phyloP scores from a whole-genome alignment of 1,140 invertebrate species.

The Cyphomyrmex costatus region DNA sequence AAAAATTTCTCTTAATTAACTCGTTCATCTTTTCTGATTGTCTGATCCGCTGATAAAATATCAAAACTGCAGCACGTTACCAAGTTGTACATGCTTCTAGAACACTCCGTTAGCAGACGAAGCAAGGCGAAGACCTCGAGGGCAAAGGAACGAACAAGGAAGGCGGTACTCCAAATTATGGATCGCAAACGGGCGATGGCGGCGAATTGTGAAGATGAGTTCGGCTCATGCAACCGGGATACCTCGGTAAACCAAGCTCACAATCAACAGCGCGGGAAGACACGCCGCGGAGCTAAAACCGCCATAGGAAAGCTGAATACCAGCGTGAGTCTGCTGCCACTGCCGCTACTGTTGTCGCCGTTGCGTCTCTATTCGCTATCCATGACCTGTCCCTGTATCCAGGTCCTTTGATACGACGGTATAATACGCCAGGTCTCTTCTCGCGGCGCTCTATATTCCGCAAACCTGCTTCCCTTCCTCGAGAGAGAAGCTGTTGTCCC shows the following conservation, averaged over 20 bases:
- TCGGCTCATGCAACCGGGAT: conserved; percentile 53
- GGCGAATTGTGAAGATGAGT: conserved; percentile 35
- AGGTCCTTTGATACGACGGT: conserved; percentile 68
- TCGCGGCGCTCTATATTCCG: conserved; percentile 24
- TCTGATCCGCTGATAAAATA: neutral
- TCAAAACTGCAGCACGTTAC: neutral
- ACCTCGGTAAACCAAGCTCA: conserved; percentile 72
- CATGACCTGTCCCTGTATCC: conserved; percentile 70
- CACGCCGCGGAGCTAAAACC: conserved; percentile 66
- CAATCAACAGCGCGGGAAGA: conserved; percentile 68
- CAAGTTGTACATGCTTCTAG: neutral
- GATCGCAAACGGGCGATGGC: conserved; percentile 57
- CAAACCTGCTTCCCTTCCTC: conserved; percentile 19
- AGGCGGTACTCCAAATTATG: conserved; percentile 64
- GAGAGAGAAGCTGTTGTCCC: conserved; percentile 7
- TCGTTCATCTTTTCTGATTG: neutral
- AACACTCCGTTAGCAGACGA: neutral
- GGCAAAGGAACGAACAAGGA: conserved; percentile 39
- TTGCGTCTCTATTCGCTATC: conserved; percentile 49
- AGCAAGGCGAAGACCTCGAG: conserved; percentile 2
- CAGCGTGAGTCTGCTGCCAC: conserved; percentile 25
- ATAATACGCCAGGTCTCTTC: conserved; percentile 59
- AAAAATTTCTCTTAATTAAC: neutral
- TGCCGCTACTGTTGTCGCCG: neutral
- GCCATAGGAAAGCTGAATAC: conserved; percentile 73